A percentile compares a stretch with the other conserved stretches of the same genome.
These are phyloP conservation scores for Boloria selene DNA, from an alignment of 2,888 invertebrate species.

Conservation along the genomic window DNA sequence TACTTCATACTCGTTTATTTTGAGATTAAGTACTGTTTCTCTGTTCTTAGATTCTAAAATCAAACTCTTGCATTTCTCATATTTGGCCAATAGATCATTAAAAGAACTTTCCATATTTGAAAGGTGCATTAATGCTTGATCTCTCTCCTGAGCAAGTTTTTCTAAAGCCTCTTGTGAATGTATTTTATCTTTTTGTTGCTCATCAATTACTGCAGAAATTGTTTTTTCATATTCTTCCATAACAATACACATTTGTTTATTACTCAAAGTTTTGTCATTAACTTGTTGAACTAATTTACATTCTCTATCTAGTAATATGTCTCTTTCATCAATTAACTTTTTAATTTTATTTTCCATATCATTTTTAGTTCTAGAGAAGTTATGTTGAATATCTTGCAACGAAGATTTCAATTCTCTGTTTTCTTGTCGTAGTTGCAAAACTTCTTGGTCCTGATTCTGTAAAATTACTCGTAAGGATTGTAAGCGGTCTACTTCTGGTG, in stretches of 20 bases:
- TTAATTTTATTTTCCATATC: slow-evolving; percentile 61
- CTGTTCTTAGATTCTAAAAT: slow-evolving; percentile 78
- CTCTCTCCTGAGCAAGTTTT: slow-evolving; percentile 78
- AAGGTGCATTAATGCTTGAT: slow-evolving; percentile 82
- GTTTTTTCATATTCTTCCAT: slow-evolving; percentile 91
- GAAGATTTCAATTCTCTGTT: slow-evolving; percentile 66
- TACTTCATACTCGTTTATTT: slow-evolving; percentile 86
- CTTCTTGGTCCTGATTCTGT: slow-evolving; percentile 72
- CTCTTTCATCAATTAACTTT: slow-evolving; percentile 64
- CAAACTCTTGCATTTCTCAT: slow-evolving; percentile 84
- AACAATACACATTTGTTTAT: slow-evolving; percentile 84
- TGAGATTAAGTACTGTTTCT: slow-evolving; percentile 86
- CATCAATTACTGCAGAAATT: slow-evolving; percentile 87
- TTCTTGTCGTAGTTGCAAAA: slow-evolving; percentile 63
- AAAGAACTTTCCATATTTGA: slow-evolving; percentile 84
- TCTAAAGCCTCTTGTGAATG: slow-evolving; percentile 71
- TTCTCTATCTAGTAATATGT: slow-evolving; percentile 57
- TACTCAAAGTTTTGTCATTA: slow-evolving; percentile 64
- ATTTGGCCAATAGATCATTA: slow-evolving; percentile 84
- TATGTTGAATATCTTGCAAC: slow-evolving; percentile 63
- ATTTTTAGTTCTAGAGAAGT: slow-evolving; percentile 56
- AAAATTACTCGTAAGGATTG: slow-evolving; percentile 65
- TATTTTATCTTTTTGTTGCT: slow-evolving; percentile 85
- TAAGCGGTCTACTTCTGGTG: slow-evolving; percentile 61
- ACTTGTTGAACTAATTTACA: slow-evolving; percentile 63